Evolutionary conservation across 2,113 vertebrate genomes (phyloP).

Genomic region (Pica pica): DNA sequence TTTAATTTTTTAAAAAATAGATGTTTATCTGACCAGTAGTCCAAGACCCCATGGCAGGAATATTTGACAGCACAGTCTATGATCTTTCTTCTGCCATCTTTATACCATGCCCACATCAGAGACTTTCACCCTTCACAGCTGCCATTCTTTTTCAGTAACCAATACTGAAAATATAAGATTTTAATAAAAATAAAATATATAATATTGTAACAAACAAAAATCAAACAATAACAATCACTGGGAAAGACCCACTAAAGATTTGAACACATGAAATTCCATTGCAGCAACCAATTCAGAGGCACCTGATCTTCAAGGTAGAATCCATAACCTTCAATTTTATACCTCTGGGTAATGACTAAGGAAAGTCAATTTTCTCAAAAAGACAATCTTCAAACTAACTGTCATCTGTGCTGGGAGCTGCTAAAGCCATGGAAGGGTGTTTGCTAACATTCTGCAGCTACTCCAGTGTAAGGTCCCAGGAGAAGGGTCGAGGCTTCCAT

Average conservation of each 20-base stretch:
- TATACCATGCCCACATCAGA: not conserved
- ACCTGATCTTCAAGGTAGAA: not conserved
- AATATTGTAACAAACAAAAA: not conserved
- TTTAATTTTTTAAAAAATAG: not conserved
- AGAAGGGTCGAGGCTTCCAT: not conserved
- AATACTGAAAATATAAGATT: not conserved
- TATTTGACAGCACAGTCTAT: not conserved
- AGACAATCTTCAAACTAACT: not conserved
- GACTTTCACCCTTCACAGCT: not conserved
- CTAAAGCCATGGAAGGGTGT: not conserved
- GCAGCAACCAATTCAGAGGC: not conserved
- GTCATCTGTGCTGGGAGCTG: not conserved
- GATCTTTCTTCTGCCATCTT: not conserved
- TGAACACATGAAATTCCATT: not conserved
- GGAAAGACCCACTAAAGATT: not conserved
- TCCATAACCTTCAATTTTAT: not conserved
- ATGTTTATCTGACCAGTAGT: not conserved
- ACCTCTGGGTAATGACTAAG: not conserved
- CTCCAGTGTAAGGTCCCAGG: not conserved
- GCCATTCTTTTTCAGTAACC: not conserved
- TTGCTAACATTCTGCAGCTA: not conserved
- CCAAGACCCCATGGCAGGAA: not conserved
- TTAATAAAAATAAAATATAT: not conserved
- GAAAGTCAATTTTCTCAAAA: not conserved
- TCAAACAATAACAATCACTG: not conserved